Base-by-base conservation (phyloP, 2,113 vertebrate genomes). In the Pseudois nayaur region DNA sequence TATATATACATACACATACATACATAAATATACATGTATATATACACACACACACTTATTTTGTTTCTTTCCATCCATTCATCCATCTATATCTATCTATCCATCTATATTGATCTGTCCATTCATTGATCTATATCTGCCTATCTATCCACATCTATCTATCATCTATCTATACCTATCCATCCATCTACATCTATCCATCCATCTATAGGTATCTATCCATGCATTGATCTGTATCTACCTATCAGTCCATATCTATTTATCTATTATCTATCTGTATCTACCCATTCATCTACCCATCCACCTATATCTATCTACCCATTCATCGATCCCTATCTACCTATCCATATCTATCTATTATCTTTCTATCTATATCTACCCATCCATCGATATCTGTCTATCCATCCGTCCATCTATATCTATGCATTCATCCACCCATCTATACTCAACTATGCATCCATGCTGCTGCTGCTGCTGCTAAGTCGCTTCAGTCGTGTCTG, bases 21-120 rank as follows among this genome's bases (percentile, higher is more conserved):
- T 2, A 54, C 7, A 52, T 67, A 23, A 0, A 40, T 5, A 23
- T 9, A 71, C 11, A 45, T 3, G 45, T 2, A 78, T 13, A 8
- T 15, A 1, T 5, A 29, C 1, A 45, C 2, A 74, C 71, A 43
- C 40, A 78, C n/a, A 36, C 40, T 74, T 74, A 64, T 8, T 71
- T 36, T 71, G 64, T 21, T 36, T 67, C 7, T 48, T 29, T 25
- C 36, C n/a, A 74, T 43, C 36, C 19, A 43, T 71, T 21, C 17
- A 71, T 36, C 64, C 31, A 64, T 11, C 17, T 54, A 8, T 54
- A 54, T 6, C 6, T 8, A 33, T 33, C 62, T 6, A 64, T 64
- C 15, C 8, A 64, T n/a, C 62, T 64, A 55, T 60, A 59, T 29
- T 5, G 27, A 59, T 59, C 60, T 64, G n/a, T 19, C 62, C 15